Conservation (phyloP, 2,888 invertebrate genomes). For the Glaucopsyche alexis region DNA sequence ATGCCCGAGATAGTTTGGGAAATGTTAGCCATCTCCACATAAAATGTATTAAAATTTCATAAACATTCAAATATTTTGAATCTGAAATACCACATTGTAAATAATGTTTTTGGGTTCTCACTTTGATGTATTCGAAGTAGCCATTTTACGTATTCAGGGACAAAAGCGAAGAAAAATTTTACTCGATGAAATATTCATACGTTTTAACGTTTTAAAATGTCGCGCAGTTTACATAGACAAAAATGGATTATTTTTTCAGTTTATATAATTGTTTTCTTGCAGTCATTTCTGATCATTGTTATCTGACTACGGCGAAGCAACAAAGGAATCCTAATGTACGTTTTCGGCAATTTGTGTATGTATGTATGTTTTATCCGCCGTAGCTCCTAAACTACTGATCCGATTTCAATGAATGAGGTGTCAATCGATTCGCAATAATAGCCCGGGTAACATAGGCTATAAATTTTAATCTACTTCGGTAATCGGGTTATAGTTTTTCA, state of each 20-base stretch:
- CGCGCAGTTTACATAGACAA: not conserved
- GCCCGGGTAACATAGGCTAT: too few species aligned
- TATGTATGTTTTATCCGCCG: too few species aligned
- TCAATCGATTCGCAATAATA: too few species aligned
- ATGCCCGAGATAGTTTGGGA: not conserved
- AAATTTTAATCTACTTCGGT: too few species aligned
- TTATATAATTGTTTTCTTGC: not conserved
- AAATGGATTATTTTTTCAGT: not conserved
- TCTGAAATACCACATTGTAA: not conserved
- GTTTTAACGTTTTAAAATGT: not conserved
- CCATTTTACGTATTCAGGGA: not conserved
- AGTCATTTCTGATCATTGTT: not conserved
- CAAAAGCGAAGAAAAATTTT: constrained; percentile 19
- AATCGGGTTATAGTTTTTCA: too few species aligned
- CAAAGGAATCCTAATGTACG: too few species aligned
- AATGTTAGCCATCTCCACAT: not conserved
- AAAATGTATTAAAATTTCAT: not conserved
- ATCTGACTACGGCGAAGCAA: too few species aligned
- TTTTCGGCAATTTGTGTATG: too few species aligned
- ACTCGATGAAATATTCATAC: constrained; percentile 22
- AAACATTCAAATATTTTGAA: not conserved
- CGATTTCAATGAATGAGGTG: too few species aligned
- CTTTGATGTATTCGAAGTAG: constrained; percentile 8
- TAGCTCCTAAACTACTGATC: too few species aligned
- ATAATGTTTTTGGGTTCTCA: not conserved